Evolutionary conservation across 2,113 vertebrate genomes (phyloP).

Genomic region (Anseranas semipalmata): DNA sequence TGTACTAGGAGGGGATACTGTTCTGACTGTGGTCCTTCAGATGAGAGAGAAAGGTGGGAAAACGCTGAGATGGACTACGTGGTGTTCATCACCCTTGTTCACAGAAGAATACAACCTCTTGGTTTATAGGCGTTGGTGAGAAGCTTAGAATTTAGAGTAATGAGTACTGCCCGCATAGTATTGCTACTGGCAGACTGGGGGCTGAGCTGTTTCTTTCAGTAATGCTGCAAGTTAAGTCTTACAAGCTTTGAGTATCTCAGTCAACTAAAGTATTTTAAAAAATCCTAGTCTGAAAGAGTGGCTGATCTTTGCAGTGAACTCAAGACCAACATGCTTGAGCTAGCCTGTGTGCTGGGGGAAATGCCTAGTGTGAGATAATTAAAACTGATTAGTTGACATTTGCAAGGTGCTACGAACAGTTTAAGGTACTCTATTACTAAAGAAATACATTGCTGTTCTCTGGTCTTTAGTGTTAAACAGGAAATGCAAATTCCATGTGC

Average conservation of each 20-base stretch:
- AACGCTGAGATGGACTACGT: not conserved
- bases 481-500: not conserved
- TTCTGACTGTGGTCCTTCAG: not conserved
- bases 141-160: not conserved
- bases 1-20: not conserved
- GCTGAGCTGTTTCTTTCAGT: not conserved
- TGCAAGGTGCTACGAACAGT: not conserved
- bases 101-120: not conserved
- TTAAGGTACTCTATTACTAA: not conserved
- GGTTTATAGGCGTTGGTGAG: not conserved
- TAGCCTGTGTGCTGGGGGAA: not conserved
- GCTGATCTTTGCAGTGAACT: not conserved
- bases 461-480: not conserved
- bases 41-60: not conserved
- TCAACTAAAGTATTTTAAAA: not conserved
- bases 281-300: not conserved
- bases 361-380: not conserved
- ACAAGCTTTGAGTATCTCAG: not conserved
- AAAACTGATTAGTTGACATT: not conserved
- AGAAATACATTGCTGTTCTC: not conserved
- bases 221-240: not conserved
- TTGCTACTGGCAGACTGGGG: not conserved
- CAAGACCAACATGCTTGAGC: not conserved
- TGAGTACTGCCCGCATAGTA: not conserved
- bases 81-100: not conserved